phyloP scores from a whole-genome alignment of 2,888 invertebrate species.

The Cheilosia pagana region DNA sequence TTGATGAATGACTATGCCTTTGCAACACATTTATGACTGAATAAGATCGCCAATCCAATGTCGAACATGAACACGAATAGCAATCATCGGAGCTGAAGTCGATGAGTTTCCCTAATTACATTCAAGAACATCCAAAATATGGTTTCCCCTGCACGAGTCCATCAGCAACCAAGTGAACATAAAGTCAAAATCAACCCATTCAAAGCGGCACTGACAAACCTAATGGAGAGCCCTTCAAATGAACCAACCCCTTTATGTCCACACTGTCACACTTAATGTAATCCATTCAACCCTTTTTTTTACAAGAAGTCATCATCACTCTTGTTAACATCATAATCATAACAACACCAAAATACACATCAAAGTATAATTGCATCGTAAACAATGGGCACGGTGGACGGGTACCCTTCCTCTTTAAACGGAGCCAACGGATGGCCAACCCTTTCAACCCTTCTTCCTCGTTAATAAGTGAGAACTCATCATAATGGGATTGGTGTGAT shows the following conservation, averaged over 20 bases:
- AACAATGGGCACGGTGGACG: conserved; percentile 43
- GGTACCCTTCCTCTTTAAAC: conserved; percentile 34
- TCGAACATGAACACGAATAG: no score
- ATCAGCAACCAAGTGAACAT: background rate
- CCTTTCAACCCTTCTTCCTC: conserved; percentile 46
- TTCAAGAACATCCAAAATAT: no score
- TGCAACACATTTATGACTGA: no score
- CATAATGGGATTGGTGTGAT: conserved; percentile 39
- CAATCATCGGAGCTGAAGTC: no score
- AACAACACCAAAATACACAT: conserved; percentile 50
- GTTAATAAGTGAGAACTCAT: conserved; percentile 56
- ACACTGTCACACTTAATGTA: conserved; percentile 12
- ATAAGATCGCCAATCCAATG: no score
- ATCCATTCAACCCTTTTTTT: conserved; percentile 52
- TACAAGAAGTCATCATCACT: background rate
- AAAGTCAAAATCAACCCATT: background rate
- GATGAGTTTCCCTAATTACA: no score
- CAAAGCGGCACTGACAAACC: no score
- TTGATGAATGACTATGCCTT: no score
- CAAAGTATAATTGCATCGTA: conserved; percentile 63
- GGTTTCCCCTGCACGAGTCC: background rate
- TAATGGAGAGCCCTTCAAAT: background rate
- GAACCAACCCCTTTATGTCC: conserved; percentile 7
- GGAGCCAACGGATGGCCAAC: conserved; percentile 50
- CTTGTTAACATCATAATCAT: conserved; percentile 57